Conservation (phyloP, 2,888 invertebrate genomes). For the Capitulum mitella region DNA sequence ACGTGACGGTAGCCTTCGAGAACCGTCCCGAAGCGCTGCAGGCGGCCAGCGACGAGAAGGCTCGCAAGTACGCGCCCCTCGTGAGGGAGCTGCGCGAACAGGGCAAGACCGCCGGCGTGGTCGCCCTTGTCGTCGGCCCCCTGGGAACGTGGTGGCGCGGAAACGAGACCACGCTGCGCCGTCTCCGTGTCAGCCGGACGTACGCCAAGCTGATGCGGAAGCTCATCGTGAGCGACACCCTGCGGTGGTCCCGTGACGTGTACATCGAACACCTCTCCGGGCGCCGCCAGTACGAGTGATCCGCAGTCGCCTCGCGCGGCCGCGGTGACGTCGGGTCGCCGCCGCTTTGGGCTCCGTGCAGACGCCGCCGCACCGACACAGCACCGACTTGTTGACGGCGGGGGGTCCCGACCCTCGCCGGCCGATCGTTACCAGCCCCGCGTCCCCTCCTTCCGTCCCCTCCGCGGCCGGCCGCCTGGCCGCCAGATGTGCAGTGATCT, state of each 20-base stretch:
- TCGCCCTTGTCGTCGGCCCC: neutral
- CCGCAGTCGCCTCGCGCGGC: neutral
- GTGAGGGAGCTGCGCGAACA: neutral
- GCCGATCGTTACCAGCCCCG: too few species aligned
- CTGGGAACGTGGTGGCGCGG: neutral
- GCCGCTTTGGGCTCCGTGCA: neutral
- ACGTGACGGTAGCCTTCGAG: neutral
- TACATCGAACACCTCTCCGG: slow-evolving; percentile 41
- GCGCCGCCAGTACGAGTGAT: slow-evolving; percentile 18
- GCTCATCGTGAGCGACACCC: slow-evolving; percentile 39
- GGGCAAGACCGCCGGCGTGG: neutral
- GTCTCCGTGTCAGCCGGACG: neutral
- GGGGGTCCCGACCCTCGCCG: neutral
- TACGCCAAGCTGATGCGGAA: slow-evolving; percentile 38
- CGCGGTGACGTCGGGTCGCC: neutral
- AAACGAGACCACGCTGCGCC: neutral
- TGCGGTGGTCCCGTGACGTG: slow-evolving; percentile 40
- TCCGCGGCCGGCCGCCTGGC: neutral
- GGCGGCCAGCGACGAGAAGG: neutral
- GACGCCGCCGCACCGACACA: neutral
- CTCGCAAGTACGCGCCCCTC: neutral
- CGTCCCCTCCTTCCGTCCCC: too few species aligned
- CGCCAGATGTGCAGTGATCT: neutral
- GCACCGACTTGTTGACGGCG: neutral
- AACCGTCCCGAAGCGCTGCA: neutral